Base-by-base conservation (phyloP, 2,113 vertebrate genomes). In the Nothobranchius kuhntae region DNA sequence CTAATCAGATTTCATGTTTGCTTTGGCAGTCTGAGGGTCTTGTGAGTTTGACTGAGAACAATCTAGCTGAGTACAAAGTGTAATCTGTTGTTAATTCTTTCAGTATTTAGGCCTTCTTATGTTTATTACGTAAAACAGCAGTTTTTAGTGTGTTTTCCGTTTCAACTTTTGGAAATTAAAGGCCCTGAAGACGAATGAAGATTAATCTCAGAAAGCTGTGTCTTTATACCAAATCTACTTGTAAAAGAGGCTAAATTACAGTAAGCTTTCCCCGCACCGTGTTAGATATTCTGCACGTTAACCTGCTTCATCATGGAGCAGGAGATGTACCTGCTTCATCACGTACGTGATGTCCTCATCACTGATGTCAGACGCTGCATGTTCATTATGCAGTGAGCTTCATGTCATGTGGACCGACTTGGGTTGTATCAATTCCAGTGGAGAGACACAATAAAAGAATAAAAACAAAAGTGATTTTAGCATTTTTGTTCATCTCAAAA, bases 371-470 rank as follows among this genome's bases (percentile, higher is more conserved):
- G 51, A 68, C 53, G n/a, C 48, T n/a, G 1, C 61, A 26, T 71
- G 44, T 71, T 40, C 64, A 53, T 21, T 17, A 54, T 15, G 52
- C 42, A 65, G 48, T 61, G 36, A 65, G 60, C 8, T 44, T 67
- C 3, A 61, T 30, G 42, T 82, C 3, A 64, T 30, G 42, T 82
- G 60, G 53, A 72, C 47, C 17, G 72, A 51, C 58, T 61, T 64
- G 46, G 71, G 47, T 75, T 74, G 38, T 58, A 61, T 54, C 30
- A 74, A 68, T 71, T 83, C 51, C 69, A 75, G 68, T 66, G 63
- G 44, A 63, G 56, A 66, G 58, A 86, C 64, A 73, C 45, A 83
- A 90, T 83, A 80, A 87, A 89, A 38, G 14, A 38, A 40, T 40
- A 8, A 8, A 40, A 40, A 40, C 38, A 21, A 21, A 21, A 21